Conservation (phyloP, 2,113 vertebrate genomes). For the Phaethon lepturus region DNA sequence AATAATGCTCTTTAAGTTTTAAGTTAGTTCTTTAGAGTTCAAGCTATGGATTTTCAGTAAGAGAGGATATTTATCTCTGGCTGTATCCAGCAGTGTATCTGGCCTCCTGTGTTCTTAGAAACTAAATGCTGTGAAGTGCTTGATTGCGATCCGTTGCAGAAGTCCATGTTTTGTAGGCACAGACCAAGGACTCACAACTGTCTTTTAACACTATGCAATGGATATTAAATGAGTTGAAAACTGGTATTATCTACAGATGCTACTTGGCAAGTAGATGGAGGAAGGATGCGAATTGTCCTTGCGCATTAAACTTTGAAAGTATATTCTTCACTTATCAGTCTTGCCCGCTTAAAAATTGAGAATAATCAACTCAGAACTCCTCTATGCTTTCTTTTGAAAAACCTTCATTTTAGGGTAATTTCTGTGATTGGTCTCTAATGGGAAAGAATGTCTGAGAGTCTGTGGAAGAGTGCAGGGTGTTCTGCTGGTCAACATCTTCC, state of each 20-base stretch:
- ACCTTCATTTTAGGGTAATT: not conserved
- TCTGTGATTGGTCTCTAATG: not conserved
- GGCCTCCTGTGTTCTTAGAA: not conserved
- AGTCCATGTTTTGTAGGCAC: not conserved
- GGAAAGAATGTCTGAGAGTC: not conserved
- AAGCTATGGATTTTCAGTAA: not conserved
- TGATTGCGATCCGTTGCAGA: not conserved
- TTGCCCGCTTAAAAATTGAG: not conserved
- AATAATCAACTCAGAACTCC: not conserved
- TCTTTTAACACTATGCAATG: fast-evolving
- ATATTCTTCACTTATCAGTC: not conserved
- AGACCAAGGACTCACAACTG: not conserved
- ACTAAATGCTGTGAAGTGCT: not conserved
- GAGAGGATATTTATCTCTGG: not conserved
- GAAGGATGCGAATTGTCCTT: not conserved
- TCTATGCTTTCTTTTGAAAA: not conserved
- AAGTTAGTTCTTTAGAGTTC: not conserved
- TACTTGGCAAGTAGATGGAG: not conserved
- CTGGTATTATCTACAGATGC: not conserved
- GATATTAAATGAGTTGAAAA: not conserved
- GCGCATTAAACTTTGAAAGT: not conserved
- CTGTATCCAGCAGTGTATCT: not conserved
- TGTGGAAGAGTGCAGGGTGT: not conserved
- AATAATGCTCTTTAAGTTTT: not conserved
- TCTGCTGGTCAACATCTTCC: not conserved